Evolutionary conservation across 1,140 invertebrate species (phyloP).

Genomic region (Copidosoma floridanum): DNA sequence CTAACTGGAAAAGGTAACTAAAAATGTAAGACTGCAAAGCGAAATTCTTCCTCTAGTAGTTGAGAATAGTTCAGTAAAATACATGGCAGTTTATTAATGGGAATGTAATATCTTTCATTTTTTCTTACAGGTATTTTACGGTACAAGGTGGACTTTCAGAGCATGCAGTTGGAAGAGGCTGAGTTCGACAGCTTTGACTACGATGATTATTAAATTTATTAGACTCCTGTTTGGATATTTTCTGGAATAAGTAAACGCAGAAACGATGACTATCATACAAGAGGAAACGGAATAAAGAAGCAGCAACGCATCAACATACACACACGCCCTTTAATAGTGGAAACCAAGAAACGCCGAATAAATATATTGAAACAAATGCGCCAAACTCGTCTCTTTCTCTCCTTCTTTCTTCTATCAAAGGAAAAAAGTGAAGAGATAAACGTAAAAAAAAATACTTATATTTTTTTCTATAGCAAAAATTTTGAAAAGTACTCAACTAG

Average conservation of each 20-base stretch:
- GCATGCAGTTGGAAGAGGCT: conserved; percentile 87
- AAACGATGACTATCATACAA: too few species aligned
- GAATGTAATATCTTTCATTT: conserved; percentile 33
- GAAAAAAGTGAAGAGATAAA: conserved; percentile 22
- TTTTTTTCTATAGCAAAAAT: conserved; percentile 29
- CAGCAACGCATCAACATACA: conserved; percentile 14
- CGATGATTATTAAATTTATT: conserved; percentile 81
- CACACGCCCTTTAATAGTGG: too few species aligned
- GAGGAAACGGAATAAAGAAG: conserved; percentile 15
- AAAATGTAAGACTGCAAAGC: conserved; percentile 18
- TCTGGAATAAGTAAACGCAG: conserved; percentile 17
- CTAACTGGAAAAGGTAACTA: conserved; percentile 52
- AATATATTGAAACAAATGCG: background rate
- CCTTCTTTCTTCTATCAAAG: conserved; percentile 20
- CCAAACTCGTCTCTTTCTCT: conserved; percentile 24
- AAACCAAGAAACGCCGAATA: conserved; percentile 14
- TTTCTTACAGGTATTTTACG: conserved; percentile 84
- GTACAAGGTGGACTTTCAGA: conserved; percentile 98
- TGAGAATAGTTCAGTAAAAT: background rate
- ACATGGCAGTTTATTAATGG: too few species aligned
- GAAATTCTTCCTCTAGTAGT: conserved; percentile 20
- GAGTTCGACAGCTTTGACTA: conserved; percentile 84
- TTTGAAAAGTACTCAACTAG: conserved; percentile 24
- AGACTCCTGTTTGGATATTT: conserved; percentile 9
- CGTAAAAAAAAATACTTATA: conserved; percentile 25